These are phyloP conservation scores for Phaonia tiefii DNA, from an alignment of 2,888 invertebrate species.

Conservation along the genomic window DNA sequence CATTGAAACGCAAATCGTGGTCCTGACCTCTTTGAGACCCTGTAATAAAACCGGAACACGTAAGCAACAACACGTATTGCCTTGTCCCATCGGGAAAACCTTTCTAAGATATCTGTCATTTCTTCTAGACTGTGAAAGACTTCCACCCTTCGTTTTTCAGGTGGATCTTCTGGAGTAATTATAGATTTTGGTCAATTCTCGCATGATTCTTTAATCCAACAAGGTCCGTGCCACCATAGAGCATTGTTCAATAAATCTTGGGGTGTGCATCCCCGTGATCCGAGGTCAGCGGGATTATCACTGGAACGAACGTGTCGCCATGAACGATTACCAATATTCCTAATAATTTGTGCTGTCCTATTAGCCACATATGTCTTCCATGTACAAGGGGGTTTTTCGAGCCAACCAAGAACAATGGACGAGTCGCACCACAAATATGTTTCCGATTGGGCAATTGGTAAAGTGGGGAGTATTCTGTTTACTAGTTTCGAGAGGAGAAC, in stretches of 20 bases:
- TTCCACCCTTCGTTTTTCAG: background rate
- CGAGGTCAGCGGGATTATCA: slow-evolving; percentile 51
- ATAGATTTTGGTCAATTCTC: background rate
- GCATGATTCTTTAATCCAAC: slow-evolving; percentile 10
- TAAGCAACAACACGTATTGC: background rate
- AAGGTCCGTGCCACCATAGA: slow-evolving; percentile 57
- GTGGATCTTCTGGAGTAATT: background rate
- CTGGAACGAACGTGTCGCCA: slow-evolving; percentile 54
- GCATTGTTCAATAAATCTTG: slow-evolving; percentile 22
- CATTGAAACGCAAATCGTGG: background rate
- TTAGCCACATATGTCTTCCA: slow-evolving; percentile 58
- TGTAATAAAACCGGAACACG: background rate
- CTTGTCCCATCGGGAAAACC: background rate
- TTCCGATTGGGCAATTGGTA: background rate
- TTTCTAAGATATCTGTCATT: background rate
- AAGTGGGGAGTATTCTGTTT: background rate
- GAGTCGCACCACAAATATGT: background rate
- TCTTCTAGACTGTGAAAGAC: background rate
- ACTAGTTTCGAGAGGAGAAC: slow-evolving; percentile 48
- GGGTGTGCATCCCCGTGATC: slow-evolving; percentile 45
- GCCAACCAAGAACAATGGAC: slow-evolving; percentile 5
- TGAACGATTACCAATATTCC: slow-evolving; percentile 13
- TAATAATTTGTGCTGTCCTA: slow-evolving; percentile 33
- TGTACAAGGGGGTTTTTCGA: background rate
- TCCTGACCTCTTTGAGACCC: background rate